phyloP scores from a whole-genome alignment of 1,140 invertebrate species.

The Solenopsis invicta region DNA sequence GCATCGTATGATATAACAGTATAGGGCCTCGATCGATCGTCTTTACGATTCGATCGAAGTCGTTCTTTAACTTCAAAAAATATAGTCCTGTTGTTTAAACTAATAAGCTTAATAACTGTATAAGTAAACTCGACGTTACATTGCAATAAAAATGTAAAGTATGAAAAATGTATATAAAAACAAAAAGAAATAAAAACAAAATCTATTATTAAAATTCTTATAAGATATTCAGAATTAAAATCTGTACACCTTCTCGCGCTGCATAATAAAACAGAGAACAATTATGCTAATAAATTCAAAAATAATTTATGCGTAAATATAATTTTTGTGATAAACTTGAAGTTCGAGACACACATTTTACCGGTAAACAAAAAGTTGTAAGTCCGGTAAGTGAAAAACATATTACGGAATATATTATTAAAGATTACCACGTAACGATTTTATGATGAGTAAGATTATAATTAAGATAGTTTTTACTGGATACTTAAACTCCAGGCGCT shows the following conservation, averaged over 20 bases:
- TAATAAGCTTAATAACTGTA: slow-evolving; percentile 5
- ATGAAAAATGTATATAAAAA: neutral
- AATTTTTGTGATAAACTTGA: neutral
- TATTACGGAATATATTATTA: slow-evolving; percentile 23
- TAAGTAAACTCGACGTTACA: neutral
- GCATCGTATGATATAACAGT: neutral
- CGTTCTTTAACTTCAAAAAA: neutral
- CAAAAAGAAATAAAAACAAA: neutral
- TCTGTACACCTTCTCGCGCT: neutral
- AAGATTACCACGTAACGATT: slow-evolving; percentile 13
- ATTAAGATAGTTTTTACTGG: slow-evolving; percentile 28
- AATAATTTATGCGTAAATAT: slow-evolving; percentile 3
- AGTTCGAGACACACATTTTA: neutral
- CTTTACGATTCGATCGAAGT: neutral
- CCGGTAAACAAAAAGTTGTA: neutral
- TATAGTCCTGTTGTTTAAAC: neutral
- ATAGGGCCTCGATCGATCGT: neutral
- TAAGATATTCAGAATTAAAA: neutral
- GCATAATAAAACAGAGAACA: neutral
- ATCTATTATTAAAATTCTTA: neutral
- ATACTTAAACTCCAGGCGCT: neutral
- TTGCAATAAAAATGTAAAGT: neutral
- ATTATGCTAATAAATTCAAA: neutral
- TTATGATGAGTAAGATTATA: slow-evolving; percentile 27
- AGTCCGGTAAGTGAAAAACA: neutral